Base-by-base conservation (phyloP, 2,797 vertebrate genomes). In the Trematomus bernacchii region DNA sequence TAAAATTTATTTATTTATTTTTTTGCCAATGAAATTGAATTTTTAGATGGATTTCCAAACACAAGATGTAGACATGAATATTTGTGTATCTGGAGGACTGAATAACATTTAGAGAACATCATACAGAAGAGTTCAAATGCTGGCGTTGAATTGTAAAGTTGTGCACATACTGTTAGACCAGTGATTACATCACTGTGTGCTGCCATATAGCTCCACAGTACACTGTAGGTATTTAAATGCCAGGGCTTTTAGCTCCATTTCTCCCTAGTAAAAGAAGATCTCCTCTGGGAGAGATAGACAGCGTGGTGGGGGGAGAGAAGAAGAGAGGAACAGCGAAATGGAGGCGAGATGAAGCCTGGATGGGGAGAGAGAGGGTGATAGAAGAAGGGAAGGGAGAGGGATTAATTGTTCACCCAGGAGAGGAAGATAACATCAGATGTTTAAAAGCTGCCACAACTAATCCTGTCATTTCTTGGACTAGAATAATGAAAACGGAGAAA, bases 401-500 rank as follows among this genome's bases (percentile, higher is more conserved):
- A 94, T 94, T 93, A 94, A 94, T 92, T 93, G 91, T 91, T 93
- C 88, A 90, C 93, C 90, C 84, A 86, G 88, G 84, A 94, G 92
- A 91, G 70, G 61, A 14, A 85, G 93, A 95, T 95, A 91, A 88
- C 84, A 94, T 94, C 93, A 88, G 89, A 93, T 94, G 89, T 93
- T 91, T 93, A 91, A 94, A 94, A 91, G 89, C 88, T 71, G 76
- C 91, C 87, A 90, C 90, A 89, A 89, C 91, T 94, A 94, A 94
- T 94, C 91, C 90, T 90, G 89, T 92, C 92, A 93, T 91, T 92
- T 92, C 84, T 90, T 90, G 90, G 90, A 85, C 87, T 80, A 83
- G 84, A 93, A 93, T 89, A 93, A 92, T 89, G 85, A 90, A 92
- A 90, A 88, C 83, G 74, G 86, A 87, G 85, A 79, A 92, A 87